A percentile compares a stretch with the other conserved stretches of the same genome.
These are phyloP conservation scores for Dryobota labecula DNA, from an alignment of 2,888 invertebrate species.

Conservation along the genomic window DNA sequence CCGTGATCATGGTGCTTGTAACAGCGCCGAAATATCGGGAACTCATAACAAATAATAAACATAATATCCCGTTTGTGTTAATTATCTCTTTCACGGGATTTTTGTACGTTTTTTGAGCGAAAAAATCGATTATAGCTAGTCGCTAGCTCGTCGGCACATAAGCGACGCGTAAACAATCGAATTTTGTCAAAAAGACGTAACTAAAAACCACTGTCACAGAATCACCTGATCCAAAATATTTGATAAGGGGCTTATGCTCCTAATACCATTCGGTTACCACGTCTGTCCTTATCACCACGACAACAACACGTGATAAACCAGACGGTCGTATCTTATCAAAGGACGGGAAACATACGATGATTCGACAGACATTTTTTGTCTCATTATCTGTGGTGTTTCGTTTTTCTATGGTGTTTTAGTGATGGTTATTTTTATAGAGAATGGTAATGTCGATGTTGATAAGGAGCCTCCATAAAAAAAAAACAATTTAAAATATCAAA, in stretches of 20 bases:
- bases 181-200: background rate
- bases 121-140: too few species aligned
- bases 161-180: background rate
- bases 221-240: conserved; percentile 6
- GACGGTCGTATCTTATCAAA: conserved; percentile 33
- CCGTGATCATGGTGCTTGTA: too few species aligned
- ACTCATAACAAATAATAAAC: too few species aligned
- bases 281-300: conserved; percentile 14
- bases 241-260: conserved; percentile 1
- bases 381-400: background rate
- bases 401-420: background rate
- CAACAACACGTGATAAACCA: conserved; percentile 9
- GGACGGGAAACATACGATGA: conserved; percentile 7
- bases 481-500: too few species aligned
- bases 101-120: too few species aligned
- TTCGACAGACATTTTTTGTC: conserved; percentile 28
- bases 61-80: too few species aligned
- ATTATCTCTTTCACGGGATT: too few species aligned
- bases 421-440: background rate
- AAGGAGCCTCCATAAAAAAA: too few species aligned
- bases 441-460: too few species aligned
- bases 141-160: too few species aligned
- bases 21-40: too few species aligned
- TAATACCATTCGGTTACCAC: conserved; percentile 19
- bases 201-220: background rate